phyloP scores from a whole-genome alignment of 1,140 invertebrate genomes.

The Drosophila biarmipes region DNA sequence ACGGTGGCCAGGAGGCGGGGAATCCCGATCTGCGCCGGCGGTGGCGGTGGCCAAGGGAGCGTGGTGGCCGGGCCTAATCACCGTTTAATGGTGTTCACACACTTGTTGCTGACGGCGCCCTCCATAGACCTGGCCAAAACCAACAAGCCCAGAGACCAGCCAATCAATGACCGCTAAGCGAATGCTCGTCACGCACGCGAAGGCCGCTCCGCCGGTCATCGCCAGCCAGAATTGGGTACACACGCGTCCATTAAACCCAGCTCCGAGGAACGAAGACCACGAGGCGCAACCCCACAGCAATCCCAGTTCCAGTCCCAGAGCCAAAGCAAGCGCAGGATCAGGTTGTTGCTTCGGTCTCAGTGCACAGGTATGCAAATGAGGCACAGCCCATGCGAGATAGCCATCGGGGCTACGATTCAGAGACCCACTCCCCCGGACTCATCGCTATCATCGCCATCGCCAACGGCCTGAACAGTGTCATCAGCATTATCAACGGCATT shows the following conservation, averaged over 20 bases:
- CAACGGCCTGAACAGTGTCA: constrained; percentile 56
- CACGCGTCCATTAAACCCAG: constrained; percentile 67
- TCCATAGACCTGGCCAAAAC: constrained; percentile 65
- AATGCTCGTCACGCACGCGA: constrained; percentile 80
- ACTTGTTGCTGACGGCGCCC: constrained; percentile 78
- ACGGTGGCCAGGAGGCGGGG: constrained; percentile 1
- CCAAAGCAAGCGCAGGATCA: constrained; percentile 17
- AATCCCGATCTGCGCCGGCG: not conserved
- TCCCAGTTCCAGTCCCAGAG: not conserved
- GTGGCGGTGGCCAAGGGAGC: constrained; percentile 30
- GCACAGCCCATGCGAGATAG: constrained; percentile 49
- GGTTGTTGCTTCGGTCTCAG: constrained; percentile 16
- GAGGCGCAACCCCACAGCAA: constrained; percentile 5
- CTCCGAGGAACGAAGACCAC: constrained; percentile 30
- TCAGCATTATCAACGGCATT: constrained; percentile 72
- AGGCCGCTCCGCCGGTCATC: constrained; percentile 59
- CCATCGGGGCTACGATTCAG: constrained; percentile 43
- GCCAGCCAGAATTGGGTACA: constrained; percentile 64
- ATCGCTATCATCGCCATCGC: constrained; percentile 51
- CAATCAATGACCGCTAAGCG: constrained; percentile 80
- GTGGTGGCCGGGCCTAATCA: constrained; percentile 62
- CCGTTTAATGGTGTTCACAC: constrained; percentile 80
- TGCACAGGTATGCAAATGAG: constrained; percentile 68
- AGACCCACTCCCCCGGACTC: not conserved
- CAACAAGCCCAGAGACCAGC: constrained; percentile 5